These are phyloP conservation scores for Myopa tessellatipennis DNA, from an alignment of 2,888 invertebrate genomes.

Conservation along the genomic window DNA sequence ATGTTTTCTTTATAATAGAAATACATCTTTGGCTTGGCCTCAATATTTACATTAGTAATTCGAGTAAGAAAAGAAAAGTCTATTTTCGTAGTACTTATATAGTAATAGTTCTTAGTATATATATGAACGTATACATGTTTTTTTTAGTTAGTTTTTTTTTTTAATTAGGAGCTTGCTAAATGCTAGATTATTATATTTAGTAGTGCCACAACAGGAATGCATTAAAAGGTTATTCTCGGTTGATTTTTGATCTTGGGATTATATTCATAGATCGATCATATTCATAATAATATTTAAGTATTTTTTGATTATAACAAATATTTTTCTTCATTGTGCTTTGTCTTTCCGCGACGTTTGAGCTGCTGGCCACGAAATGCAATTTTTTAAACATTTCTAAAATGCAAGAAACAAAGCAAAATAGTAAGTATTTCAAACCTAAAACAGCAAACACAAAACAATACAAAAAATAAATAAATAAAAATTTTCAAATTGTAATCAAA, in stretches of 20 bases:
- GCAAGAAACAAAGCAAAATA: constrained; percentile 60
- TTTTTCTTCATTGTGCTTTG: constrained; percentile 69
- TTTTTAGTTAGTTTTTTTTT: too few relatives aligned
- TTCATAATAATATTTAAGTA: constrained; percentile 34
- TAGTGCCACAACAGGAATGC: neutral
- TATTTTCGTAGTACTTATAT: too few relatives aligned
- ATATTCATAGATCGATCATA: neutral
- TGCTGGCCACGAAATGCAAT: constrained; percentile 67
- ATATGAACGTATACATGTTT: too few relatives aligned
- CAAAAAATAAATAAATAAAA: constrained; percentile 24
- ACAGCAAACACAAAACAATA: constrained; percentile 41
- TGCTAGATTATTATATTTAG: neutral
- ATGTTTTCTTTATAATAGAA: too few relatives aligned
- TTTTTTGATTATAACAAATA: constrained; percentile 51
- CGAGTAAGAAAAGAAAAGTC: too few relatives aligned
- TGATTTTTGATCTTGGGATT: too few relatives aligned
- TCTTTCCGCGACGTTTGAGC: constrained; percentile 70
- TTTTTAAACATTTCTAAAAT: constrained; percentile 64
- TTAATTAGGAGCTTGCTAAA: too few relatives aligned
- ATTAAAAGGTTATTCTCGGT: neutral
- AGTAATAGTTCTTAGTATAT: too few relatives aligned
- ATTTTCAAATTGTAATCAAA: neutral
- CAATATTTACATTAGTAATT: too few relatives aligned
- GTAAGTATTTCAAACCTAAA: constrained; percentile 62
- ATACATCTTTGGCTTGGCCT: too few relatives aligned